Conservation (phyloP, 2,797 vertebrate species). For the Pseudopleuronectes americanus region DNA sequence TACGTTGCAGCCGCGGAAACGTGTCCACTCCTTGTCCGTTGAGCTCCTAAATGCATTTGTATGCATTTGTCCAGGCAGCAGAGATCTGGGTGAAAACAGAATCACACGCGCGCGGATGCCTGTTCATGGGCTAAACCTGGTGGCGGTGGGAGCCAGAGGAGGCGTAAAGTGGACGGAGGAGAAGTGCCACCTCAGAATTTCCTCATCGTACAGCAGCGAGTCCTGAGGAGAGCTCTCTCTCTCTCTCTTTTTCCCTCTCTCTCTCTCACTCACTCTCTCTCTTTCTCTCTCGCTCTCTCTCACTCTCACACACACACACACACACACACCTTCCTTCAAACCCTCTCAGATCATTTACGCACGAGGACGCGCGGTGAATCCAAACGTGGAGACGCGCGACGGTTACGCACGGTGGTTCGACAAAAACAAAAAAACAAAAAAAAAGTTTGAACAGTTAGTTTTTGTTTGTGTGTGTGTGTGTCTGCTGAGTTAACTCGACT, state of each 20-base stretch:
- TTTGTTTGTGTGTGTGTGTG: constrained; percentile 16
- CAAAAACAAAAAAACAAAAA: no score
- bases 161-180: constrained; percentile 50
- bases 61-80: constrained; percentile 98
- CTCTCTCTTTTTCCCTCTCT: constrained; percentile 25
- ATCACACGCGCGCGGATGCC: constrained; percentile 84
- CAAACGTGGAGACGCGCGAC: constrained; percentile 58
- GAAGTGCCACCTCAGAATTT: constrained; percentile 72
- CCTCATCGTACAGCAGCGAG: constrained; percentile 72
- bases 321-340: no score
- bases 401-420: constrained; percentile 34
- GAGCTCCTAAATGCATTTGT: constrained; percentile 99
- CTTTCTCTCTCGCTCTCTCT: no score
- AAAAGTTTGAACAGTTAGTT: no score
- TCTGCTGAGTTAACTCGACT: constrained; percentile 15
- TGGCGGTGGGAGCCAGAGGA: constrained; percentile 70
- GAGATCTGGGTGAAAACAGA: constrained; percentile 93
- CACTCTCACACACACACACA: no score
- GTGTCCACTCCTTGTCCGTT: constrained; percentile 97
- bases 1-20: constrained; percentile 91
- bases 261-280: background rate
- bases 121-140: constrained; percentile 85
- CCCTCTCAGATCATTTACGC: constrained; percentile 53
- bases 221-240: constrained; percentile 59
- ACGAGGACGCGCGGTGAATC: constrained; percentile 66